Conservation (phyloP, 1,140 invertebrate species). For the Panulirus ornatus region DNA sequence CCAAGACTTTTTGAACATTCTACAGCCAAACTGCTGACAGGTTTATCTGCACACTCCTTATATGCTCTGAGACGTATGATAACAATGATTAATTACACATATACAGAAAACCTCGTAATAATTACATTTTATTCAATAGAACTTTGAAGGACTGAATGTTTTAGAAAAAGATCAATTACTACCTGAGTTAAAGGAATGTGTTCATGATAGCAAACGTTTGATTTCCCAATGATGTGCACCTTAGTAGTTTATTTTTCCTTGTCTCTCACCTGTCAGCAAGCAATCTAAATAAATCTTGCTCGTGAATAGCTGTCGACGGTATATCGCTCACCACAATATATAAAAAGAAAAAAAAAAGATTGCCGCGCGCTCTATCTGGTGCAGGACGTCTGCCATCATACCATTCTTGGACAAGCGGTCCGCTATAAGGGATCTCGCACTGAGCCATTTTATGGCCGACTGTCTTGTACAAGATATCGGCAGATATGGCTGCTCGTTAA, state of each 20-base stretch:
- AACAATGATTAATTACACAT: too few relatives aligned
- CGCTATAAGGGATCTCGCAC: background rate
- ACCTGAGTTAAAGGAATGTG: background rate
- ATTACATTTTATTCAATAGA: too few relatives aligned
- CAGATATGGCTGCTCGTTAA: slow-evolving; percentile 3
- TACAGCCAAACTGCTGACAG: too few relatives aligned
- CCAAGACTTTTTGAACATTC: too few relatives aligned
- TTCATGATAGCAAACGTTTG: background rate
- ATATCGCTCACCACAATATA: background rate
- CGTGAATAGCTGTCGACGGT: background rate
- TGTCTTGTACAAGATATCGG: background rate
- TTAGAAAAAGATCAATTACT: background rate
- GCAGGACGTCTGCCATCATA: background rate
- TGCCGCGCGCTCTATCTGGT: background rate
- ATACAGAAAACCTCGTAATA: too few relatives aligned
- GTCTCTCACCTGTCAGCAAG: background rate
- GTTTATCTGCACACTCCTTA: too few relatives aligned
- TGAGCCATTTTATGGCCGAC: background rate
- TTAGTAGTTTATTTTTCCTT: background rate
- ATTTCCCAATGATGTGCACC: background rate
- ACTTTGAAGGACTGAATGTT: too few relatives aligned
- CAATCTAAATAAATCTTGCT: background rate
- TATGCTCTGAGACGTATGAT: too few relatives aligned
- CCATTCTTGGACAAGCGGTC: background rate
- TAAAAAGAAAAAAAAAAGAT: too few relatives aligned